These are phyloP conservation scores for Hydrozoanthus gracilis DNA, from an alignment of 92 coral and sea anemone genomes.

Conservation along the genomic window DNA sequence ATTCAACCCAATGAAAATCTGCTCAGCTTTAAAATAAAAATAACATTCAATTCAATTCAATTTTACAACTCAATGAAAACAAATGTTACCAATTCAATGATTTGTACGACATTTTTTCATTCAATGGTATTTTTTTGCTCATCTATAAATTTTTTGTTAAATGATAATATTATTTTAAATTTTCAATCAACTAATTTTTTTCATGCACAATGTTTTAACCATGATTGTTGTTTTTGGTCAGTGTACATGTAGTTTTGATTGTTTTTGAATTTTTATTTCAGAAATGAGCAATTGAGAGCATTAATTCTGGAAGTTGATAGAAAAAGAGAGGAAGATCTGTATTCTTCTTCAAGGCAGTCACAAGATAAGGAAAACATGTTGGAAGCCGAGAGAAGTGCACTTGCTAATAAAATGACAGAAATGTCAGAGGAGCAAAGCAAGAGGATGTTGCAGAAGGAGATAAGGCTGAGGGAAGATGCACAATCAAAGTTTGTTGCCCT, in stretches of 20 bases:
- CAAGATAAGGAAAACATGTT: conserved; percentile 82
- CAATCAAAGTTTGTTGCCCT: conserved; percentile 85
- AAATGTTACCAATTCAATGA: no score
- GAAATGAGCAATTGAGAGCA: conserved; percentile 87
- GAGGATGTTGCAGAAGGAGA: conserved; percentile 91
- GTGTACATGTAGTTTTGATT: not conserved
- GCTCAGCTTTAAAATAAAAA: no score
- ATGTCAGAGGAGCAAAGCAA: conserved; percentile 89
- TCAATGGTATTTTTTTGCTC: no score
- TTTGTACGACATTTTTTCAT: no score
- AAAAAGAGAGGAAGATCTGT: conserved; percentile 83
- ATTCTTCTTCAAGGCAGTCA: conserved; percentile 71
- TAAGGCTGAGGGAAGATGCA: conserved; percentile 92
- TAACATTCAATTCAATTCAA: no score
- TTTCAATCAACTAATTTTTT: no score
- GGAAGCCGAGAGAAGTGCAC: conserved; percentile 81
- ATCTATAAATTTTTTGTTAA: no score
- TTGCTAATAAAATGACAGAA: conserved; percentile 90
- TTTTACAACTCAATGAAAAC: no score
- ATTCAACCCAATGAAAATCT: no score
- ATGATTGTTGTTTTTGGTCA: no score
- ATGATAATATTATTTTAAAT: no score
- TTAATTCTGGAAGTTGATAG: conserved; percentile 78
- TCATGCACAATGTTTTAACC: no score
- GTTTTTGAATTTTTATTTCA: conserved; percentile 27